Base-by-base conservation (phyloP, 2,113 vertebrate species). In the Neoarius graeffei region DNA sequence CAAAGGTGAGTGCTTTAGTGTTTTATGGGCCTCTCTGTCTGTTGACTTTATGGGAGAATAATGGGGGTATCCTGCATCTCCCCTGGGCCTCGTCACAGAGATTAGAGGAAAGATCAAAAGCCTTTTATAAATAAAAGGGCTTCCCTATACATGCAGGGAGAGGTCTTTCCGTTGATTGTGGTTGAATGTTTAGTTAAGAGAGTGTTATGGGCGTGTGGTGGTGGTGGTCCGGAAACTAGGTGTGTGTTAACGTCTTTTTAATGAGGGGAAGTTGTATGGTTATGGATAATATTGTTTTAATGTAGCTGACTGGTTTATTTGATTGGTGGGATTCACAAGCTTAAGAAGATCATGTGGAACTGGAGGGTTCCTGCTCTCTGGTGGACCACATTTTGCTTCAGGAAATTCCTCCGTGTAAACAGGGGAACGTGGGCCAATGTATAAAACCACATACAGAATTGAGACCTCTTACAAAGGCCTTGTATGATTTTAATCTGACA, bases 131-230 rank as follows among this genome's bases (percentile, higher is more conserved):
- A 82, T 62, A 86, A 90, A 84, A 27, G 1, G 50, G 73, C 48
- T 62, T 71, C 73, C 64, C 80, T 56, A 66, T 90, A 87, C 90
- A 88, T 71, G 60, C 60, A 92, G 92, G 93, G 94, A 93, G 93
- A 23, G 91, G 89, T 85, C 89, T 93, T 95, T 94, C 94, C 93
- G 91, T 86, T 59, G 90, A 91, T 91, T 92, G 90, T 92, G 84
- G 90, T 92, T 92, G 91, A 92, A 90, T 94, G 91, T 94, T 94
- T 93, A 92, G 92, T 91, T 86, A 77, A 86, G 93, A 94, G 94
- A 94, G 92, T 59, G 89, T 87, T 79, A 62, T 77, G 69, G 35
- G 85, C 81, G 87, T 35, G 10, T 74, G 1, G 17, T 42, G 90
- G 88, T 90, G 27, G 27, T 88, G 89, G 20, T 74, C 54, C 87